Conservation (phyloP, 2,888 invertebrate genomes). For the Metacarcinus magister region DNA sequence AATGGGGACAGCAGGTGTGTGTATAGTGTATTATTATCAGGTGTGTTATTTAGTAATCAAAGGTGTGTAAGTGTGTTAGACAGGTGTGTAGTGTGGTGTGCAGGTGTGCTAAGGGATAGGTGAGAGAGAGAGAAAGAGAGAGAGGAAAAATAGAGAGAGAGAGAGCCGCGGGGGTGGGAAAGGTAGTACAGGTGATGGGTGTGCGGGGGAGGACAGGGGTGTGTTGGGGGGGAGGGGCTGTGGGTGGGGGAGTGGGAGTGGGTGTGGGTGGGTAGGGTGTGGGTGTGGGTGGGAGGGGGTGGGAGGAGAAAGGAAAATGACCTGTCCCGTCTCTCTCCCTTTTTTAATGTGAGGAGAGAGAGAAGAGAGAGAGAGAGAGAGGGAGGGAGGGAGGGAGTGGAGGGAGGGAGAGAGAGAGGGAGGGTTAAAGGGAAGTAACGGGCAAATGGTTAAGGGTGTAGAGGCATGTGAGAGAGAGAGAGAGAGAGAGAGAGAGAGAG, state of each 20-base stretch:
- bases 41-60: too few species aligned
- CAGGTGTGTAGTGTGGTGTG: neutral
- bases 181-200: neutral
- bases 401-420: neutral
- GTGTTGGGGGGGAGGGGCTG: neutral
- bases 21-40: too few species aligned
- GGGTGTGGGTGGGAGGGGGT: neutral
- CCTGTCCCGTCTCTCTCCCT: slow-evolving; percentile 20
- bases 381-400: neutral
- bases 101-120: neutral
- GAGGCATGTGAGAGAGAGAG: neutral
- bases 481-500: slow-evolving; percentile 26
- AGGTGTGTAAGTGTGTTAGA: neutral
- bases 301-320: slow-evolving; percentile 12
- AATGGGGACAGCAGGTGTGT: neutral
- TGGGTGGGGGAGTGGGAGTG: neutral
- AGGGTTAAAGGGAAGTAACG: slow-evolving; percentile 26
- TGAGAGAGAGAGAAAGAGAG: neutral
- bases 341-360: slow-evolving; percentile 12
- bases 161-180: slow-evolving; percentile 14
- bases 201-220: too few species aligned
- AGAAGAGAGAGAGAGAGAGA: neutral
- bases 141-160: slow-evolving; percentile 12
- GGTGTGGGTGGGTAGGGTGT: too few species aligned
- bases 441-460: slow-evolving; percentile 2